Evolutionary conservation across 1,140 invertebrate genomes (phyloP).

Genomic region (Andrena cerasifolii): DNA sequence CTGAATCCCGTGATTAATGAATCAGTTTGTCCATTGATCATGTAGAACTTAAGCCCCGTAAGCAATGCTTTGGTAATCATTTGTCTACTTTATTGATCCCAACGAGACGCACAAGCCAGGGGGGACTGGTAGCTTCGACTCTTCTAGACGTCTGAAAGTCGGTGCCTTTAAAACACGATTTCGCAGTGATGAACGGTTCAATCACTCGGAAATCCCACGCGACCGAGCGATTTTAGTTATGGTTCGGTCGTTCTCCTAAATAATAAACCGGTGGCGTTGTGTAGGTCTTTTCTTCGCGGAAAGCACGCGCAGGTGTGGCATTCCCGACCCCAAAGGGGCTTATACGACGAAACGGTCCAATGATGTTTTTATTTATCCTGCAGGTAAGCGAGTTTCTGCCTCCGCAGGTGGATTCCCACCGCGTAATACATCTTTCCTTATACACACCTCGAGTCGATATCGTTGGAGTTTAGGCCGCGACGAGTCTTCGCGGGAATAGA

Average conservation of each 20-base stretch:
- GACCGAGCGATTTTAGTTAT: neutral
- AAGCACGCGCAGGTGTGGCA: neutral
- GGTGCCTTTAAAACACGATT: neutral
- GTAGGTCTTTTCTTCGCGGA: neutral
- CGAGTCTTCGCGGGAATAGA: neutral
- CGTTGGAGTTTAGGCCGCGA: neutral
- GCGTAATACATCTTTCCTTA: conserved; percentile 1
- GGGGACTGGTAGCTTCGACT: no score
- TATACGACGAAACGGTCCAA: neutral
- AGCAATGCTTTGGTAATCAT: no score
- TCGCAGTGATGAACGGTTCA: neutral
- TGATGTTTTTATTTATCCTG: conserved; percentile 11
- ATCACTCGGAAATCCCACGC: neutral
- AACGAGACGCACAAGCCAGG: no score
- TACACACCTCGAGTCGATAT: neutral
- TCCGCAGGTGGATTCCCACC: neutral
- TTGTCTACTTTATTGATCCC: no score
- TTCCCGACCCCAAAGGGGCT: neutral
- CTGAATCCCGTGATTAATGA: no score
- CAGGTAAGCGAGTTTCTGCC: neutral
- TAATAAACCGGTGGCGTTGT: neutral
- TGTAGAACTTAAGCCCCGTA: no score
- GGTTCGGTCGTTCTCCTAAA: neutral
- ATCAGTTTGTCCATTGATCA: no score
- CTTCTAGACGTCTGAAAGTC: no score